Evolutionary conservation across 2,797 vertebrate genomes (phyloP).

Genomic region (Cossypha heuglini): DNA sequence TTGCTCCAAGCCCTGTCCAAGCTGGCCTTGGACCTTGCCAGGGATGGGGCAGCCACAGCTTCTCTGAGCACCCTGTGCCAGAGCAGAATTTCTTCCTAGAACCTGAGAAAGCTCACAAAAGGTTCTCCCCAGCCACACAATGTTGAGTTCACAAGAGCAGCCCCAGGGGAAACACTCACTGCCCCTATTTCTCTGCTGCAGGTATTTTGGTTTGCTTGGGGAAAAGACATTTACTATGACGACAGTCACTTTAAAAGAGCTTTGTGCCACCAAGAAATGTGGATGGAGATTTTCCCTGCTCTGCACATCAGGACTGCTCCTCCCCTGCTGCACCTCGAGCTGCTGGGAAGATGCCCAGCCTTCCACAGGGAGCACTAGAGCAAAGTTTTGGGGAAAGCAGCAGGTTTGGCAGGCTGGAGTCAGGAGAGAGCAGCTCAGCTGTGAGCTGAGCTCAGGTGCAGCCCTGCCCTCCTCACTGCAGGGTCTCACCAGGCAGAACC

Average conservation of each 20-base stretch:
- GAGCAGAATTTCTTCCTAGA: neutral
- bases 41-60: neutral
- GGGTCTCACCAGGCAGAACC: accelerated
- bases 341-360: neutral
- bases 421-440: neutral
- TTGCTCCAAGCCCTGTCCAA: neutral
- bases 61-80: neutral
- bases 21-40: neutral
- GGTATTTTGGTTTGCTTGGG: accelerated
- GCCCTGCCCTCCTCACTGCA: neutral
- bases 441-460: accelerated
- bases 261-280: neutral
- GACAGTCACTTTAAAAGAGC: accelerated
- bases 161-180: accelerated
- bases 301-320: accelerated
- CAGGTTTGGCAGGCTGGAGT: accelerated
- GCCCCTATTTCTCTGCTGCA: neutral
- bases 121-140: accelerated
- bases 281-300: neutral
- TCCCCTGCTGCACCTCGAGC: neutral
- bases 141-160: accelerated
- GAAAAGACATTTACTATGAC: neutral
- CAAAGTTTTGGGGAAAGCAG: neutral
- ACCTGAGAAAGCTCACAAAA: accelerated
- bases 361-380: neutral